Evolutionary conservation across 2,888 invertebrate genomes (phyloP), one percentile per base, ranked within the genome.

Genomic region (Eueremaeus valkanovi): DNA sequence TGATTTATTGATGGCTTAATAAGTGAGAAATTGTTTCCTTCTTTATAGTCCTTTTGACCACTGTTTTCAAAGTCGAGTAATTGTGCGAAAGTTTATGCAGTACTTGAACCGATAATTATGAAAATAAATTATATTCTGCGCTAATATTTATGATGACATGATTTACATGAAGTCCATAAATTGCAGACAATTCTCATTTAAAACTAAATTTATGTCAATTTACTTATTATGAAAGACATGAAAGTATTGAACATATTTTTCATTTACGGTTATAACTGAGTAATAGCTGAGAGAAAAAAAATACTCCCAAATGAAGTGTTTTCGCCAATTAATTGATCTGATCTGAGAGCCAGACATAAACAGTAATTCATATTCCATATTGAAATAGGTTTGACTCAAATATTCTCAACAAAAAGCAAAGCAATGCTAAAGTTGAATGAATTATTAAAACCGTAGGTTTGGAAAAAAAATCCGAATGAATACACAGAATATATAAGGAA

Each of bases 1-100:
- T 55, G 55, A 55, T 55, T 55, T 55, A 55, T 55, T 55, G 55
- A 55, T 55, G 6, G 6, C 24, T 21, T 55, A 55, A 55, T 55
- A 55, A 55, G 9, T 51, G 18, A 18, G 5, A 9, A 27, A 16
- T 24, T 55, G n/a, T n/a, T n/a, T n/a, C n/a, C n/a, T n/a, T n/a
- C n/a, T n/a, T n/a, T n/a, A n/a, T n/a, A n/a, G n/a, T n/a, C n/a
- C 55, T 55, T 21, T 55, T 27, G 24, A 55, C 8, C 21, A 9
- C 24, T 36, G 9, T 45, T 45, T 45, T 11, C 16, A 6, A 45
- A 45, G 18, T 45, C 16, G 16, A 36, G 36, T 36, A 45, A 45
- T 45, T 45, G 6, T 16, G 2, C 2, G 16, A 45, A 45, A 45
- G 45, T 45, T 45, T 45, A 16, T 16, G 2, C 18, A 16, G 18